Percentiles rank a stretch among this genome's conserved stretches.
These are phyloP conservation scores for Microchirus variegatus DNA, from an alignment of 2,797 vertebrate genomes.

Conservation along the genomic window DNA sequence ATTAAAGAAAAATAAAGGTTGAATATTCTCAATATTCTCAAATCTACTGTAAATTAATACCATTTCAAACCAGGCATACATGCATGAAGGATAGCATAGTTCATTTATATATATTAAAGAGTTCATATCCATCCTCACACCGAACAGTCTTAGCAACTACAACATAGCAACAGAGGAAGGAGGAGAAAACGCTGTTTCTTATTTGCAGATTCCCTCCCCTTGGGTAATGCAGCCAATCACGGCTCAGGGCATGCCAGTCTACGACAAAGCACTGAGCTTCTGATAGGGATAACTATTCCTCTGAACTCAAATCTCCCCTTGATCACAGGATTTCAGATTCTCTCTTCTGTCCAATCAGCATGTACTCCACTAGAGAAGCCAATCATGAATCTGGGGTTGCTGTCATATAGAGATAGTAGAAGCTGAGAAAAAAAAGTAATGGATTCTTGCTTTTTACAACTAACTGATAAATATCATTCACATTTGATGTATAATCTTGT, in stretches of 20 bases:
- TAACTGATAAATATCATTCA: not conserved
- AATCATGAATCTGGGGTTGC: slow-evolving; percentile 44
- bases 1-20: too few species aligned
- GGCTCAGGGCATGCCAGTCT: slow-evolving; percentile 69
- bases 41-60: too few species aligned
- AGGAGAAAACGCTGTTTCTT: slow-evolving; percentile 74
- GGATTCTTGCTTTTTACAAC: slow-evolving; percentile 18
- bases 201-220: slow-evolving; percentile 77
- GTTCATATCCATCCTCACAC: slow-evolving; percentile 49
- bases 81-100: too few species aligned
- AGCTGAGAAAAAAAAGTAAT: slow-evolving; percentile 11
- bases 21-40: too few species aligned
- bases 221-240: slow-evolving; percentile 78
- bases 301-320: slow-evolving; percentile 65
- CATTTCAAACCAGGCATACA: too few species aligned
- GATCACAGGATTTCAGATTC: slow-evolving; percentile 61
- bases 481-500: slow-evolving; percentile 1
- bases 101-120: slow-evolving; percentile 15
- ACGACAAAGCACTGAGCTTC: slow-evolving; percentile 60
- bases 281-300: slow-evolving; percentile 50
- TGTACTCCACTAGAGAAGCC: slow-evolving; percentile 37
- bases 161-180: slow-evolving; percentile 82
- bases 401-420: slow-evolving; percentile 18
- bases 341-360: slow-evolving; percentile 64
- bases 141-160: slow-evolving; percentile 71